Base-by-base conservation (phyloP, 2,113 vertebrate species). In the Planiliza haematocheilus region DNA sequence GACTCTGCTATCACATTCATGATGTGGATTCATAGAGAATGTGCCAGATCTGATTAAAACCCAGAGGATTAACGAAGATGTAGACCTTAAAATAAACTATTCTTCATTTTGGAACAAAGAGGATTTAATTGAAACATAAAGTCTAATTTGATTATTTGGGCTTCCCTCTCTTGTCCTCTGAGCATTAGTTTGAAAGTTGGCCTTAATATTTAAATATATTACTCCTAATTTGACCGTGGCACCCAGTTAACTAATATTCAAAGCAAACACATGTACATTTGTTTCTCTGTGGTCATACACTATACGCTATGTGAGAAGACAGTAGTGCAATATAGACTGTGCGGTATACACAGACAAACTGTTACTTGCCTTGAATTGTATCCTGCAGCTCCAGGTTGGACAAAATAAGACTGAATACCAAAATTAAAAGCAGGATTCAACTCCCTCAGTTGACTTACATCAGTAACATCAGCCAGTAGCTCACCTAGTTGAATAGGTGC, bases 271-370 rank as follows among this genome's bases (percentile, higher is more conserved):
- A 17, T 34, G 46, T n/a, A 59, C 1, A 8, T 62, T 59, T 21
- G 43, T 4, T 17, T 55, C 0, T 37, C 39, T 60, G 51, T 30
- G 11, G 8, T 73, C 52, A 34, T 56, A 52, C 8, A 55, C 24
- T 30, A 30, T 5, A 30, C 5, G 24, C 24, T 30, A 30, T 18
- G 17, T 51, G 2, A 17, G 18, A 50, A 48, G 7, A 55, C 46
- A 73, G 21, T 42, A 51, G 45, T 73, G 61, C 70, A 69, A 55
- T 57, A 58, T 48, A 17, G 13, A 52, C 37, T 21, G 43, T 71
- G 60, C 60, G 75, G 58, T 52, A 64, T 34, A 36, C 8, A 59
- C 16, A 45, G 52, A 55, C 16, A 21, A 49, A 48, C 17, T 69
- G 8, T 36, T 48, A 39, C 10, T 48, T 68, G 66, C 77, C 67